Percentiles rank a stretch among this genome's conserved stretches.
phyloP scores from a whole-genome alignment of 2,113 vertebrate genomes.

The Camelus bactrianus region DNA sequence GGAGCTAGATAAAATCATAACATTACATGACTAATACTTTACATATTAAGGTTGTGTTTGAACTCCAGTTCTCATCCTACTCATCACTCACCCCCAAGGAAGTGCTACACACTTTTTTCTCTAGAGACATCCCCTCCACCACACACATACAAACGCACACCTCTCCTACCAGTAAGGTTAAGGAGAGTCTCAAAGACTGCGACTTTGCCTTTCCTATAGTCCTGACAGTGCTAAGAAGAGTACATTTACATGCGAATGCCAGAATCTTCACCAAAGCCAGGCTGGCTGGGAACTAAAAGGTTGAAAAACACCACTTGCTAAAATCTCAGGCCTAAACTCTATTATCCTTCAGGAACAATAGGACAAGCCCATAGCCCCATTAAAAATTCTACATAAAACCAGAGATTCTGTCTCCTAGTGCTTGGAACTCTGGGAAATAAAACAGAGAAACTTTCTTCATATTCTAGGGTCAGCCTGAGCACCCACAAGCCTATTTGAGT shows the following conservation, averaged over 20 bases:
- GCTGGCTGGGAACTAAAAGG: not conserved
- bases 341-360: not conserved
- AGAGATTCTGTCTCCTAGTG: not conserved
- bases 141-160: not conserved
- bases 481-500: not conserved
- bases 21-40: not conserved
- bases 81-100: not conserved
- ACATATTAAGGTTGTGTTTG: not conserved
- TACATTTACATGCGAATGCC: not conserved
- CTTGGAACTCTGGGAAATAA: not conserved
- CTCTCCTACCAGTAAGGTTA: not conserved
- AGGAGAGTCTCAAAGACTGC: not conserved
- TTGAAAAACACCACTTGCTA: not conserved
- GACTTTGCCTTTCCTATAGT: not conserved
- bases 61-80: not conserved
- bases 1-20: not conserved
- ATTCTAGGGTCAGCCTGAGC: not conserved
- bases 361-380: not conserved
- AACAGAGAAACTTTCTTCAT: not conserved
- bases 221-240: not conserved
- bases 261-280: not conserved
- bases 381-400: not conserved
- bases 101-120: not conserved
- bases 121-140: not conserved
- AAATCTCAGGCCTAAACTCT: not conserved